phyloP scores from a whole-genome alignment of 2,113 vertebrate species.

The Aegithalos caudatus region DNA sequence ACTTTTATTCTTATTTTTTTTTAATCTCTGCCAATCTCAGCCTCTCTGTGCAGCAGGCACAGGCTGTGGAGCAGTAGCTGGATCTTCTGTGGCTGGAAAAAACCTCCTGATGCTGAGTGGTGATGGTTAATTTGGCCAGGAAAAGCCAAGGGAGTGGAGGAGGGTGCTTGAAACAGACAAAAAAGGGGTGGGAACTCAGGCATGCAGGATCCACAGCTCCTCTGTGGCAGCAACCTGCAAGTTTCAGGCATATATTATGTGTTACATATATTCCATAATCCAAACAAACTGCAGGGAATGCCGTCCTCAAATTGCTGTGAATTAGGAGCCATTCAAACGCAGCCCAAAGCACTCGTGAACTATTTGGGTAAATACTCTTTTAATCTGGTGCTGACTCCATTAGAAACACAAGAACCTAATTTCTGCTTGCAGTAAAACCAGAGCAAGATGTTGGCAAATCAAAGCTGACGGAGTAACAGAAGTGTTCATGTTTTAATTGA shows the following conservation, averaged over 20 bases:
- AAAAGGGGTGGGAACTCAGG: not conserved
- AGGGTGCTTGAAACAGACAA: not conserved
- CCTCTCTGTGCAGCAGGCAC: not conserved
- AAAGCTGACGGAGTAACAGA: not conserved
- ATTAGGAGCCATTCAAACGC: not conserved
- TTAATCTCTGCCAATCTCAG: not conserved
- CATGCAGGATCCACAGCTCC: not conserved
- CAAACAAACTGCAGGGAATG: not conserved
- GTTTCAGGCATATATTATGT: not conserved
- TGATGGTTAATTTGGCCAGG: not conserved
- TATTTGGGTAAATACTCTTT: not conserved
- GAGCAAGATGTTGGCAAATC: not conserved
- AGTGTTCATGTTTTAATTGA: not conserved
- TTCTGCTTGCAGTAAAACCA: not conserved
- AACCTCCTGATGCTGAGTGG: not conserved
- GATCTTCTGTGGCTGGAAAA: not conserved
- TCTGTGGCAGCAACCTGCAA: not conserved
- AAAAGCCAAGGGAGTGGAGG: not conserved
- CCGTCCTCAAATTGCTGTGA: not conserved
- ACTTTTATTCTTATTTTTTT: not conserved
- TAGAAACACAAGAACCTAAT: not conserved
- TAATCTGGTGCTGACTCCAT: not conserved
- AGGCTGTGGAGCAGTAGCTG: not conserved
- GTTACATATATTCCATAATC: not conserved
- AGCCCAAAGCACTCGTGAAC: not conserved